Evolutionary conservation across 53 echinoderm and acorn worm species (phyloP).

Genomic region (Stichopus horrens): DNA sequence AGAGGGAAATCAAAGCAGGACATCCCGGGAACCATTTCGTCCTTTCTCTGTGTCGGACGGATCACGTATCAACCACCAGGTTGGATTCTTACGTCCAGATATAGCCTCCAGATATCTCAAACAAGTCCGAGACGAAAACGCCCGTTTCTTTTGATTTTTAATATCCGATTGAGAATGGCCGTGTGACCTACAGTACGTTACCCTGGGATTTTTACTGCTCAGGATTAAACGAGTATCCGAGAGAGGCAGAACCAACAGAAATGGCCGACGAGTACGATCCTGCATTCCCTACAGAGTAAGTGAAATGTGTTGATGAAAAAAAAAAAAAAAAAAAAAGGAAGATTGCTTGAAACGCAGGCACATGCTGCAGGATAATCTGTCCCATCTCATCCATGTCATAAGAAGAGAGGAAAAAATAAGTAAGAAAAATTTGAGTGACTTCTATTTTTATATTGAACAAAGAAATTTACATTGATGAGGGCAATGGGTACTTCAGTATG

Average conservation of each 20-base stretch:
- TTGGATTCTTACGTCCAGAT: neutral
- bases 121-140: neutral
- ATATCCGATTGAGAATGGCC: neutral
- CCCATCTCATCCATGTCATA: neutral
- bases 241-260: neutral
- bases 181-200: neutral
- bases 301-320: conserved; percentile 16
- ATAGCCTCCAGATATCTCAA: neutral
- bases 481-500: too few relatives aligned
- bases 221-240: neutral
- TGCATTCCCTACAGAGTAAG: conserved; percentile 90
- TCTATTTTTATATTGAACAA: too few relatives aligned
- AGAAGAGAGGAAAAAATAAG: too few relatives aligned
- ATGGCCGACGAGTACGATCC: conserved; percentile 86
- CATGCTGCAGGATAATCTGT: neutral
- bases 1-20: neutral
- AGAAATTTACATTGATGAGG: too few relatives aligned
- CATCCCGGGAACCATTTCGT: neutral
- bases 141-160: neutral
- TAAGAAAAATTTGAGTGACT: too few relatives aligned
- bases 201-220: neutral
- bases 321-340: neutral
- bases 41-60: neutral
- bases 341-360: neutral
- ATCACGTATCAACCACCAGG: neutral